Evolutionary conservation across 2,888 invertebrate species (phyloP).

Genomic region (Oxytorus armatus): DNA sequence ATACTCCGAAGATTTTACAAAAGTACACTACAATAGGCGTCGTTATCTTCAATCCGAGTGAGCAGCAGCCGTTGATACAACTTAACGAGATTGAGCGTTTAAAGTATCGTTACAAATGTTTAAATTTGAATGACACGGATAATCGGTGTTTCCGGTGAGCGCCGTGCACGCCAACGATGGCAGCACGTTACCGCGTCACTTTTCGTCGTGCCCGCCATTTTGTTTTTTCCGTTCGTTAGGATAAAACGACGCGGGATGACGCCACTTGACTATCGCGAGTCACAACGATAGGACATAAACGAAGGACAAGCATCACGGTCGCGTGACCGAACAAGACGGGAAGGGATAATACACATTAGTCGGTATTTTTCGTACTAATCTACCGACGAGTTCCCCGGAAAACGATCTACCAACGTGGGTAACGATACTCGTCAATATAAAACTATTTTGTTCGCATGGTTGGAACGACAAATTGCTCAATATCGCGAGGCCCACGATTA

Average conservation of each 20-base stretch:
- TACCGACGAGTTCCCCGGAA: background rate
- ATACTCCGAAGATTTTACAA: conserved; percentile 9
- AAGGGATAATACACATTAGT: conserved; percentile 9
- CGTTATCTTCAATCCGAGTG: conserved; percentile 61
- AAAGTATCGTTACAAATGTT: conserved; percentile 59
- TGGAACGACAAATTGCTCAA: background rate
- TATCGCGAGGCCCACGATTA: background rate
- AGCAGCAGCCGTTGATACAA: conserved; percentile 51
- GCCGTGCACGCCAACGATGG: conserved; percentile 34
- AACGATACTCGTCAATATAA: background rate
- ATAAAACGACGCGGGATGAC: conserved; percentile 51
- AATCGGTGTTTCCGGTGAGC: conserved; percentile 65
- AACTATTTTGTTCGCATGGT: background rate
- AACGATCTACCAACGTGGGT: background rate
- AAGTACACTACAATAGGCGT: conserved; percentile 54
- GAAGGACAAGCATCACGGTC: background rate
- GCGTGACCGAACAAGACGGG: conserved; percentile 20
- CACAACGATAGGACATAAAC: background rate
- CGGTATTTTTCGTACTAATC: conserved; percentile 9
- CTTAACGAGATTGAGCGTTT: conserved; percentile 54
- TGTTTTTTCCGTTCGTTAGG: conserved; percentile 13
- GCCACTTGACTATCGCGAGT: conserved; percentile 52
- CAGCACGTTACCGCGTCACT: conserved; percentile 44
- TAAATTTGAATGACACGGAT: conserved; percentile 65
- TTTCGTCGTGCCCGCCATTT: conserved; percentile 43